Base-by-base conservation (phyloP, 2,113 vertebrate genomes). In the Chinchilla lanigera region DNA sequence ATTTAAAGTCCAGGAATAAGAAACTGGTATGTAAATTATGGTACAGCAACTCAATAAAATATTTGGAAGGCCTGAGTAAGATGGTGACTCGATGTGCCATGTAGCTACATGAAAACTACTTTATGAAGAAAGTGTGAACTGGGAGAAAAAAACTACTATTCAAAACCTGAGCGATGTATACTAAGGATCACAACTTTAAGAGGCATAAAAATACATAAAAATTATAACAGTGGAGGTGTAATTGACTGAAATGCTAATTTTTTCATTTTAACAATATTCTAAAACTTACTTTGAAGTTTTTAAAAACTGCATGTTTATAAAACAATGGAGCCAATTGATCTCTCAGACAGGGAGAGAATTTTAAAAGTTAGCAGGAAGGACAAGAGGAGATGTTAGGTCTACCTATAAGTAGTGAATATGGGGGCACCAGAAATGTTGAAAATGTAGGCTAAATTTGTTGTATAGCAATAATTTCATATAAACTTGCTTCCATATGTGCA, bases 51-150 rank as follows among this genome's bases (percentile, higher is more conserved):
- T 77, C 44, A 82, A 20, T 11, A 89, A 56, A 63, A 83, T 71
- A 95, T 83, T 89, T 14, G 63, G 17, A 94, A 92, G 81, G 26
- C 54, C 63, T 33, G n/a, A 41, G 50, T 86, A 56, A 69, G 20
- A 86, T 30, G 52, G 38, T 78, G n/a, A 20, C 54, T 63, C 1
- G 24, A 9, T 80, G 78, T 80, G 28, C 67, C 67, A 60, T 50
- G 24, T 3, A 58, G 33, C 33, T 33, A 89, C 41, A 83, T 50
- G 41, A 82, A 54, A 44, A 89, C 86, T 65, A 80, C 24, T 77
- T 94, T 38, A 19, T 60, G n/a, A 95, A 89, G n/a, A 94, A 94
- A 75, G 56, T 20, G 24, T 22, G 44, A 89, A 65, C 35, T 77
- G 13, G 33, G 44, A 82, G 47, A n/a, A 58, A 44, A 93, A 89